A percentile compares a stretch with the other conserved stretches of the same genome.
Conservation (phyloP, 2,113 vertebrate species). For the Chlamydotis undulata region DNA sequence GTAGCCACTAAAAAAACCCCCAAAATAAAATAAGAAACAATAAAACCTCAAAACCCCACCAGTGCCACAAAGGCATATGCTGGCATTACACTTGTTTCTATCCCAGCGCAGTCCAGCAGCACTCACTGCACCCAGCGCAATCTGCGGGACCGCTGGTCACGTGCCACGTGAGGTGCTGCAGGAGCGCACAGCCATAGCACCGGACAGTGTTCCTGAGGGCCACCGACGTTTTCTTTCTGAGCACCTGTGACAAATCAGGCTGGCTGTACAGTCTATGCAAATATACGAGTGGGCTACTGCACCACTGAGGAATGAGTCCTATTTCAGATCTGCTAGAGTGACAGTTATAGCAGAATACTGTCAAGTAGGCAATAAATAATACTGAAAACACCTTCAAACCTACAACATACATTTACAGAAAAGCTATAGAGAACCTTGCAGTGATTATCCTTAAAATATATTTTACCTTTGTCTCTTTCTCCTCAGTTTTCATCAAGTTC, state of each 20-base stretch:
- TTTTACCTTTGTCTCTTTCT: constrained; percentile 6
- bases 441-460: neutral
- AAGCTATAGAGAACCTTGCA: neutral
- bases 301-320: constrained; percentile 53
- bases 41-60: neutral
- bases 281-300: constrained; percentile 50
- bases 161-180: neutral
- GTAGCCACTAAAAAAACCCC: neutral
- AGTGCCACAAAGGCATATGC: rapidly evolving
- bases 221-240: neutral
- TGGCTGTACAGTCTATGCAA: constrained; percentile 54
- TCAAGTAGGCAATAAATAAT: constrained; percentile 62
- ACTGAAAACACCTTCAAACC: constrained; percentile 28
- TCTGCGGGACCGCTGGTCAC: neutral
- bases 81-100: neutral
- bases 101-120: neutral
- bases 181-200: neutral
- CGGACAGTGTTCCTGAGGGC: neutral
- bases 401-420: neutral
- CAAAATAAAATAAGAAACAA: neutral
- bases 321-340: constrained; percentile 67
- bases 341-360: constrained; percentile 57
- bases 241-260: constrained; percentile 11
- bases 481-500: neutral
- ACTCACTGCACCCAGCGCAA: neutral